Evolutionary conservation across 1,140 invertebrate genomes (phyloP), one percentile per base, ranked within the genome.

Genomic region (Oedothorax gibbosus): DNA sequence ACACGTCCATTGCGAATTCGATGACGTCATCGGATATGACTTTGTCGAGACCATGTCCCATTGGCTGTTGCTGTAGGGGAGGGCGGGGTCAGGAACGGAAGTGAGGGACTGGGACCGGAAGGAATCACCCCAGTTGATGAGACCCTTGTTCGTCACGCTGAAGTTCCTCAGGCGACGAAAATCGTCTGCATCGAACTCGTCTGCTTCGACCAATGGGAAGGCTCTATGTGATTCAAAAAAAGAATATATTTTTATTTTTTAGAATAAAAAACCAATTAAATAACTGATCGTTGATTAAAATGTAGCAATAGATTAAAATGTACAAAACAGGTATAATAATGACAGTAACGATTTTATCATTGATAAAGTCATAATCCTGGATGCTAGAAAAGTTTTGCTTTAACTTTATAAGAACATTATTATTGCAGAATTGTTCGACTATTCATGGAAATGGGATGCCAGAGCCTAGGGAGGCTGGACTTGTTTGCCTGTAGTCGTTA

Each of bases 61-160:
- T 11, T 84, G 81, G 54, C 72, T 76, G 20, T 57, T 71, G 49
- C 60, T 57, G 18, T 18, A 66, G 0, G 72, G n/a, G 50, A 66
- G 54, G 12, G 12, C 12, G 54, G 18, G 54, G 14, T 82, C 80
- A 0, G 82, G 82, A 54, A 85, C 75, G n/a, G 69, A 79, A 12
- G 84, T 72, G 66, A 79, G 68, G 11, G 84, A 85, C 6, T 79
- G 87, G 66, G 92, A 93, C 87, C 92, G 91, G 82, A 94, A 90
- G 1, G 92, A 94, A 88, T 95, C 94, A 0, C 94, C 94, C 75
- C 94, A 90, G 89, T 95, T 95, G 87, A 93, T 93, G n/a, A 95
- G 91, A 7, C 96, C 93, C 96, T 97, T 95, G 82, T 94, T 93
- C 66, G 95, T 96, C 88, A 95, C 93, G 90, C 94, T 96, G 91